Evolutionary conservation across 2,888 invertebrate species (phyloP).

Genomic region (Volucella zonaria): DNA sequence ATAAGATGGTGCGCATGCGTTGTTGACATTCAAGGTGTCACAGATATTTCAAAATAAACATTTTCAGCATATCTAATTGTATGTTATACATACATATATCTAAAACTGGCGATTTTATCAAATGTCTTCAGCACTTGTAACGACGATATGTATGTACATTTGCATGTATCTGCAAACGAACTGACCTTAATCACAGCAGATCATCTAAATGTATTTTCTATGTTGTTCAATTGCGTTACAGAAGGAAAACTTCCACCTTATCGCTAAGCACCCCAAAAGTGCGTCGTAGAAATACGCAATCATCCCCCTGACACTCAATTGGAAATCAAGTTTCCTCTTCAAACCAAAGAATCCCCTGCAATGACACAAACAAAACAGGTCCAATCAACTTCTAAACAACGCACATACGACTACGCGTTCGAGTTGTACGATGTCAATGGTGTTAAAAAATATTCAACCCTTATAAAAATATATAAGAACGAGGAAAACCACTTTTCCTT

Average conservation of each 20-base stretch:
- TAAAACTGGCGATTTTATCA: too few relatives aligned
- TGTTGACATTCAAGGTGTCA: too few relatives aligned
- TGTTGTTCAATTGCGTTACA: too few relatives aligned
- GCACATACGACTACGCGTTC: constrained; percentile 5
- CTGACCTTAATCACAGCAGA: constrained; percentile 13
- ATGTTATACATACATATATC: too few relatives aligned
- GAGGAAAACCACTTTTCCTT: constrained; percentile 50
- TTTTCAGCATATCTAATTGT: too few relatives aligned
- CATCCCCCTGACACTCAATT: constrained; percentile 24
- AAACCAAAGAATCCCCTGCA: constrained; percentile 9
- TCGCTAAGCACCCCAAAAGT: constrained; percentile 13
- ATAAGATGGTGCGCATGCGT: too few relatives aligned
- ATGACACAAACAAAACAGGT: neutral
- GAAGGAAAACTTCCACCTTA: constrained; percentile 4
- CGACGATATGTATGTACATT: too few relatives aligned
- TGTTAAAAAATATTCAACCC: constrained; percentile 35
- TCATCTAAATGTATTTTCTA: neutral
- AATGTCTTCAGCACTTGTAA: too few relatives aligned
- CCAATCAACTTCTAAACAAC: constrained; percentile 46
- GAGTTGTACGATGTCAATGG: too few relatives aligned
- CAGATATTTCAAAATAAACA: too few relatives aligned
- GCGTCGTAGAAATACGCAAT: constrained; percentile 31
- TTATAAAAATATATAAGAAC: neutral
- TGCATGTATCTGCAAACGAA: neutral
- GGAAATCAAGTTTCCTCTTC: neutral